Evolutionary conservation across 2,113 vertebrate species (phyloP), one percentile per base, ranked within the genome.

Genomic region (Rhinopomastus cyanomelas): DNA sequence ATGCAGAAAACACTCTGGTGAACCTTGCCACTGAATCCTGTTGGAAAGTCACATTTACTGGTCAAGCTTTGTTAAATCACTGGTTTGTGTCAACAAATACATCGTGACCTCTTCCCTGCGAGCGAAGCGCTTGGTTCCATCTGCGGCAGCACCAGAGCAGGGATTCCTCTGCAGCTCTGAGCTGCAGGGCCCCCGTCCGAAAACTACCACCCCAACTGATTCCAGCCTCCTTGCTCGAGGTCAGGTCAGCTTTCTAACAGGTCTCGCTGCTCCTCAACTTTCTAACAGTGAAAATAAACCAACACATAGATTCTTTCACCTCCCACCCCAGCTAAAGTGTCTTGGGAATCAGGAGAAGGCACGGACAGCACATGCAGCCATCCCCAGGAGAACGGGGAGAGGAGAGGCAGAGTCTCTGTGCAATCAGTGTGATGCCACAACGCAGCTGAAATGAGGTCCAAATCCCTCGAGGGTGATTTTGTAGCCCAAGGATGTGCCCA

Each of bases 151-250:
- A 10, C 23, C 13, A 34, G 78, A 32, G 30, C 68, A 19, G 20
- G 32, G 73, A 56, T 49, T 73, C 25, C n/a, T 30, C 20, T 0
- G 5, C 16, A 9, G 7, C 48, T 4, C 30, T 67, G 21, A 0
- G 0, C 5, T 53, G 36, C 32, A 11, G 9, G 16, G n/a, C 11
- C 20, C 10, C 12, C 5, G 8, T 44, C 61, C 20, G 20, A 36
- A 68, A 65, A 21, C 51, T 25, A 26, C 19, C 8, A 11, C 16
- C 27, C 18, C n/a, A 26, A 9, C 21, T 27, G 36, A 16, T n/a
- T 56, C 30, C 22, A 37, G 32, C n/a, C 23, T 19, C 53, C 29
- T 51, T 0, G 1, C 13, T 30, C 11, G 25, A 37, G 20, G 29
- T 80, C 80, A 32, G 29, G 30, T 30, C 36, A 51, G 59, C 30